phyloP scores from a whole-genome alignment of 1,140 invertebrate species.

The Drosophila ficusphila region DNA sequence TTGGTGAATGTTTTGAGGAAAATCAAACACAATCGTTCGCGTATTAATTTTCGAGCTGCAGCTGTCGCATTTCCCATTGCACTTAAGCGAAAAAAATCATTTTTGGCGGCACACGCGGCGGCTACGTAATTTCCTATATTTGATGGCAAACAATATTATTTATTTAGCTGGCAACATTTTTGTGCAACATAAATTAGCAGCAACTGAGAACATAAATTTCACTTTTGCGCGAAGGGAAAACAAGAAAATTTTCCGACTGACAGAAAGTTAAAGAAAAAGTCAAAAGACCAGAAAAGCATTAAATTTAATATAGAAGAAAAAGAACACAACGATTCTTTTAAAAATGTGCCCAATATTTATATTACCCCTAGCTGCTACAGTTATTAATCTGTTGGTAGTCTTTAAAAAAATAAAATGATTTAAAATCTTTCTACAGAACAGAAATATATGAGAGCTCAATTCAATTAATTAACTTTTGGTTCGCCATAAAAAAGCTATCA shows the following conservation, averaged over 20 bases:
- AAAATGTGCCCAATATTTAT: constrained; percentile 11
- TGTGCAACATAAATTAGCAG: constrained; percentile 45
- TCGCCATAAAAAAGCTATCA: not conserved
- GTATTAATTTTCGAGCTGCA: constrained; percentile 64
- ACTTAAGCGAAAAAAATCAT: constrained; percentile 33
- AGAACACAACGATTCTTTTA: constrained; percentile 12
- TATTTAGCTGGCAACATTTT: constrained; percentile 19
- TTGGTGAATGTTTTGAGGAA: not conserved
- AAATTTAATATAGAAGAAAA: constrained; percentile 11
- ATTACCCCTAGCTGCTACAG: constrained; percentile 26
- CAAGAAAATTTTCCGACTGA: constrained; percentile 25
- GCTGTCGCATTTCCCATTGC: constrained; percentile 59
- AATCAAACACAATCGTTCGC: constrained; percentile 52
- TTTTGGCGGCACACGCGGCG: constrained; percentile 52
- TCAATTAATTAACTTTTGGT: not conserved
- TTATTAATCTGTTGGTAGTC: no score
- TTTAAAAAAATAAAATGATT: no score
- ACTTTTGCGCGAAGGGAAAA: constrained; percentile 30
- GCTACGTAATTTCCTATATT: constrained; percentile 70
- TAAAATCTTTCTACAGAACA: no score
- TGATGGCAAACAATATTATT: constrained; percentile 25
- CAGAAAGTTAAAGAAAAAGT: constrained; percentile 23
- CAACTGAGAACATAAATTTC: constrained; percentile 56
- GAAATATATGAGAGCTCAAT: not conserved
- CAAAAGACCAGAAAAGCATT: constrained; percentile 27